These are phyloP conservation scores for Arion vulgaris DNA, from an alignment of 1,140 invertebrate species.

Conservation along the genomic window DNA sequence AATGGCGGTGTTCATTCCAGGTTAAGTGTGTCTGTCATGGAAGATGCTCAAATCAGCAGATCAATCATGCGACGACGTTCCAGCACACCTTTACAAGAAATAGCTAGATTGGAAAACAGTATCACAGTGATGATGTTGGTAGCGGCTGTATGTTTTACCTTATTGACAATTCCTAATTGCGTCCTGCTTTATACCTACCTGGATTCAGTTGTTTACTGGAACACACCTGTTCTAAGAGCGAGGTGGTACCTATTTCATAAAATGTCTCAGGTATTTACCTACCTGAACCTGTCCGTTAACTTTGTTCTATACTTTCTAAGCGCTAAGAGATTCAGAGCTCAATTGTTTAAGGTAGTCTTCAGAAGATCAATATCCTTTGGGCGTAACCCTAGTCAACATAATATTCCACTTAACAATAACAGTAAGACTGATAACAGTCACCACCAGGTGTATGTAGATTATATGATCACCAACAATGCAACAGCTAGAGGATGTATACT, in stretches of 20 bases:
- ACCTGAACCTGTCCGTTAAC: constrained; percentile 45
- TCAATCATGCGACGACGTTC: constrained; percentile 46
- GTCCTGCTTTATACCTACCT: constrained; percentile 23
- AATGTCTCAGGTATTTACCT: constrained; percentile 19
- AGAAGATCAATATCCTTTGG: neutral
- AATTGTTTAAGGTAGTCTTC: constrained; percentile 1
- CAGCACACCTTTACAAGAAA: constrained; percentile 32
- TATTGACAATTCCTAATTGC: constrained; percentile 43
- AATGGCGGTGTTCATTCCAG: constrained; percentile 25
- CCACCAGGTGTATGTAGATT: neutral
- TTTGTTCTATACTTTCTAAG: constrained; percentile 48
- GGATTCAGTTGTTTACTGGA: neutral
- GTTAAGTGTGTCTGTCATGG: constrained; percentile 45
- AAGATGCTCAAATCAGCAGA: constrained; percentile 45
- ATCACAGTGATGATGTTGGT: constrained; percentile 47
- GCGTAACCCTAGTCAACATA: neutral
- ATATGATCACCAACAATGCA: neutral
- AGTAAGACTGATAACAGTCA: neutral
- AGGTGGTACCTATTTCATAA: constrained; percentile 25
- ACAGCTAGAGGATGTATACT: neutral
- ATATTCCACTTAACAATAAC: neutral
- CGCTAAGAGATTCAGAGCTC: constrained; percentile 40
- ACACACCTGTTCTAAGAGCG: neutral
- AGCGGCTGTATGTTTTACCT: constrained; percentile 39
- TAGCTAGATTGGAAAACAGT: constrained; percentile 46